Percentiles rank a stretch among this genome's conserved stretches.
Conservation (phyloP, 1,140 invertebrate genomes). For the Melanaphis sacchari region DNA sequence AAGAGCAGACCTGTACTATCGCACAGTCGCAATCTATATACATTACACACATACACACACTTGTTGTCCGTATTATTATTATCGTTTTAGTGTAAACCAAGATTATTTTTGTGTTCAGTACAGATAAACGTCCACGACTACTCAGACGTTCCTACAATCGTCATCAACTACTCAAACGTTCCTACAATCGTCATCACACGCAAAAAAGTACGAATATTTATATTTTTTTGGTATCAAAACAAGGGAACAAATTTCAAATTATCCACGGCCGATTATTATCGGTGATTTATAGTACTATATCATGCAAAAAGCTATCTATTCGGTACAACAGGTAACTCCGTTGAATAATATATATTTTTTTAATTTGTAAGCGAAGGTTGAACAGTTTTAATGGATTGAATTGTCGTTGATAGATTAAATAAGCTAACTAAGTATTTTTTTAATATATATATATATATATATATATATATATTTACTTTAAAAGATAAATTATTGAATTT, state of each 20-base stretch:
- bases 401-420: conserved; percentile 1
- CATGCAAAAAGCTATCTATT: not conserved
- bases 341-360: not conserved
- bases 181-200: not conserved
- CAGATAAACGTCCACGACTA: not conserved
- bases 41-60: not conserved
- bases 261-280: not conserved
- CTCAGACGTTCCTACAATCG: not conserved
- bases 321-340: not conserved
- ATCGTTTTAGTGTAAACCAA: not conserved
- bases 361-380: not conserved
- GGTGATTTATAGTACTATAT: not conserved
- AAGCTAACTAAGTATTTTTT: not conserved
- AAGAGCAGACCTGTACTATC: not conserved
- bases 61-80: not conserved
- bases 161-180: not conserved
- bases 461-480: not conserved
- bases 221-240: not conserved
- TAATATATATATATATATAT: too few species aligned
- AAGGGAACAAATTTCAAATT: not conserved
- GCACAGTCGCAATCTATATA: not conserved
- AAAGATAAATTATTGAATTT: not conserved
- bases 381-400: not conserved
- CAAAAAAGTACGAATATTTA: not conserved
- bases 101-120: conserved; percentile 12